Evolutionary conservation across 2,113 vertebrate genomes (phyloP).

Genomic region (Rostratula benghalensis): DNA sequence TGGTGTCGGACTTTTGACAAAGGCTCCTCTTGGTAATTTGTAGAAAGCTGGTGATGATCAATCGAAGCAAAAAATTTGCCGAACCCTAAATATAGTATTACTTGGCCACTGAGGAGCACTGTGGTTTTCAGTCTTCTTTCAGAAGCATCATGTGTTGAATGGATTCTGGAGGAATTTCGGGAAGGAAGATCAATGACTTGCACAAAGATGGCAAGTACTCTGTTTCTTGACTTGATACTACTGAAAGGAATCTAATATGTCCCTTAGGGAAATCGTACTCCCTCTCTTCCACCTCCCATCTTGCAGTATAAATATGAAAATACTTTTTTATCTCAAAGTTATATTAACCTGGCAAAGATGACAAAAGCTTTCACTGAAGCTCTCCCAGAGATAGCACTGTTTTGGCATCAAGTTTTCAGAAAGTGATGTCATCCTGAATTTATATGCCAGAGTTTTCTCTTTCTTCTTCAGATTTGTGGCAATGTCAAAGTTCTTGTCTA

Average conservation of each 20-base stretch:
- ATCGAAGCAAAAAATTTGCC: background rate
- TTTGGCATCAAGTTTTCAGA: background rate
- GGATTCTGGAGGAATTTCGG: background rate
- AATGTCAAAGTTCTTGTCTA: slow-evolving; percentile 19
- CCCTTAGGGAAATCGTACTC: background rate
- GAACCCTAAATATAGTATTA: background rate
- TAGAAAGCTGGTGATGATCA: background rate
- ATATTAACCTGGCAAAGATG: background rate
- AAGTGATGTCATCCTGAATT: slow-evolving; percentile 23
- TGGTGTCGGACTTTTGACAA: background rate
- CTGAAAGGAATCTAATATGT: background rate
- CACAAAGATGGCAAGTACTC: background rate
- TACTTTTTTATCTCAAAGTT: background rate
- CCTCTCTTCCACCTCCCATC: background rate
- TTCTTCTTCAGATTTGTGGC: slow-evolving; percentile 38
- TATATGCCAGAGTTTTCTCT: slow-evolving; percentile 44
- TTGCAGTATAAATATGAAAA: background rate
- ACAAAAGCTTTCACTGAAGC: background rate
- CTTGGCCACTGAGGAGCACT: background rate
- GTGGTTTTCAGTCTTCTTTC: background rate
- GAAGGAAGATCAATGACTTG: background rate
- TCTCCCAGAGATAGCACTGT: slow-evolving; percentile 11
- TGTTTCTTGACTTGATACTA: background rate
- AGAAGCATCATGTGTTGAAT: background rate
- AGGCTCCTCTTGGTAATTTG: background rate